phyloP scores from a whole-genome alignment of 2,888 invertebrate species.

The Cephus sareptanus region DNA sequence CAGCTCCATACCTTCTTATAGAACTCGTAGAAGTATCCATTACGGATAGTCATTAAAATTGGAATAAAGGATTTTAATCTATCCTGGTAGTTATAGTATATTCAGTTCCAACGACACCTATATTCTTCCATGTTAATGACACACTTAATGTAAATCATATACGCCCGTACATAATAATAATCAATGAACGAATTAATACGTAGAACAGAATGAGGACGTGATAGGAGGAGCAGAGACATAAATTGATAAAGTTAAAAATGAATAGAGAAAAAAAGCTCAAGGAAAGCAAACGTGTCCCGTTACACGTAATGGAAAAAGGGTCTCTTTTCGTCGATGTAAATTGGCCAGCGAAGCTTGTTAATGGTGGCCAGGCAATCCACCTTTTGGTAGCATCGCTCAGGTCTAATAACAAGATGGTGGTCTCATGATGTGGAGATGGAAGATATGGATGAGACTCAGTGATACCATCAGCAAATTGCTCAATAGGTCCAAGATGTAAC shows the following conservation, averaged over 20 bases:
- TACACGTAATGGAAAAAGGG: neutral
- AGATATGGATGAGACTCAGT: neutral
- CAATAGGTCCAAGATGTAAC: neutral
- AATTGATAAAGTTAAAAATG: too few relatives aligned
- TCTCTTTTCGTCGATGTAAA: neutral
- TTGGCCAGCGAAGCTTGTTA: neutral
- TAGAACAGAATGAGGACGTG: neutral
- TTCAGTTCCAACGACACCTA: neutral
- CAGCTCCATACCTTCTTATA: too few relatives aligned
- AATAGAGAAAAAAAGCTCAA: neutral
- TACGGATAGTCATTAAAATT: too few relatives aligned
- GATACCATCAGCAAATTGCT: neutral
- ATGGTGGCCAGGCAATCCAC: neutral
- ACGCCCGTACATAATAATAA: neutral
- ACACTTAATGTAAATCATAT: neutral
- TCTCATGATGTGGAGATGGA: neutral
- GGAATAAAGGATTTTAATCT: too few relatives aligned
- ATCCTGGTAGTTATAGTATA: neutral
- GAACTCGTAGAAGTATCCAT: too few relatives aligned
- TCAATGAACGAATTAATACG: neutral
- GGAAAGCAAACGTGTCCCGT: neutral
- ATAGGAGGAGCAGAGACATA: neutral
- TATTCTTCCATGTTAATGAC: neutral
- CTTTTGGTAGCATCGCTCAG: neutral
- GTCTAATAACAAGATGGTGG: neutral